Percentiles rank a stretch among this genome's conserved stretches.
Evolutionary conservation across 2,113 vertebrate genomes (phyloP).

Genomic region (Salvator merianae): DNA sequence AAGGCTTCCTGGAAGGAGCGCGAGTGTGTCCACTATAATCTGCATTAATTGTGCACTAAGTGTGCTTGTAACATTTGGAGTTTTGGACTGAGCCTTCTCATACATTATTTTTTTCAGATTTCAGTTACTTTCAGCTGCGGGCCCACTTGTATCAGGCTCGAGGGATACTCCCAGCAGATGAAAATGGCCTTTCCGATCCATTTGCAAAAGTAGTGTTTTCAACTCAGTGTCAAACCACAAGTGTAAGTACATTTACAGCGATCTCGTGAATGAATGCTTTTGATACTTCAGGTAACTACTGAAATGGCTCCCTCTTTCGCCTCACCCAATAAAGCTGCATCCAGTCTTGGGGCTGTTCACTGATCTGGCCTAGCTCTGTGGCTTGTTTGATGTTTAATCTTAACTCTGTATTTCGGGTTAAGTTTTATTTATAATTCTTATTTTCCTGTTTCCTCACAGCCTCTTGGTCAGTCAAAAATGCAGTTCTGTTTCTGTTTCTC

Average conservation of each 20-base stretch:
- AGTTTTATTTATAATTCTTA: too few relatives aligned
- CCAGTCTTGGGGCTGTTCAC: neutral
- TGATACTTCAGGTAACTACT: neutral
- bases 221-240: conserved; percentile 86
- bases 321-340: neutral
- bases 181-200: conserved; percentile 90
- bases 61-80: too few relatives aligned
- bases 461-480: too few relatives aligned
- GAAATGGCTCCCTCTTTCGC: neutral
- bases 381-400: neutral
- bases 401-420: too few relatives aligned
- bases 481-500: too few relatives aligned
- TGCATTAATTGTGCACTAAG: too few relatives aligned
- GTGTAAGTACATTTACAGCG: conserved; percentile 70
- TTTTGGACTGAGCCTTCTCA: too few relatives aligned
- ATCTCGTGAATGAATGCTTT: neutral
- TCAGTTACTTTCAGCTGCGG: conserved; percentile 91
- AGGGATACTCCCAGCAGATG: conserved; percentile 87
- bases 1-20: too few relatives aligned
- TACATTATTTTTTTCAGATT: conserved; percentile 60
- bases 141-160: conserved; percentile 93
- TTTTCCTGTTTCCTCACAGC: too few relatives aligned
- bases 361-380: neutral
- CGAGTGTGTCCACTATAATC: too few relatives aligned
- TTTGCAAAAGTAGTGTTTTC: conserved; percentile 89